Evolutionary conservation across 2,113 vertebrate genomes (phyloP), one percentile per base, ranked within the genome.

Genomic region (Sphyrna mokarran): DNA sequence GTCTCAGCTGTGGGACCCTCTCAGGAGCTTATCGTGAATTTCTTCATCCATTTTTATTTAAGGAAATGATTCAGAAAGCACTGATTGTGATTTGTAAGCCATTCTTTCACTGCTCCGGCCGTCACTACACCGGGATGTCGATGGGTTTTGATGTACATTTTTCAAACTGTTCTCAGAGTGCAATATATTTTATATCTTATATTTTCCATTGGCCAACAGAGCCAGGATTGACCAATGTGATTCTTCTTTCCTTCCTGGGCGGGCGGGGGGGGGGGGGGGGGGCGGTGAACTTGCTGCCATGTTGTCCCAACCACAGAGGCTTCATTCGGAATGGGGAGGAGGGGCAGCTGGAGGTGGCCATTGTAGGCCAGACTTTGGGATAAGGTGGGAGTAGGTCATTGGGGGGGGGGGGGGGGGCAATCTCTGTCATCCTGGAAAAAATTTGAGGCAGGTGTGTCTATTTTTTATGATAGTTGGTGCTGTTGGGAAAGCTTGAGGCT

Each of bases 151-250:
- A 63, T 91, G 87, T 91, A 91, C 33, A 91, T 63, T 91, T 91
- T 91, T 91, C 87, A 91, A 91, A 33, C 58, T 91, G 54, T 90
- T 91, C 87, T n/a, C 87, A 91, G 87, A 91, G 87, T 91, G 87
- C 87, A 91, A 91, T 91, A 91, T 91, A 91, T 91, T 91, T 91
- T 91, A 91, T 91, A 91, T 91, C 29, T 91, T 91, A 33, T 91
- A 91, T 91, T 63, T 91, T 61, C 58, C 58, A 14, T 29, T 91
- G 87, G 63, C 33, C 11, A 2, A 18, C 58, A 91, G 87, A 91
- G 63, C 87, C 87, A 91, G 87, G 54, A n/a, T 63, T 63, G 87
- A 18, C 58, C 58, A 6, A 61, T 58, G 87, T 91, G 29, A n/a
- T 63, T n/a, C 58, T n/a, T 63, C 33, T 83, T 87, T 58, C 43